Evolutionary conservation across 2,113 vertebrate genomes (phyloP).

Genomic region (Pseudolaguvia tuberculata): DNA sequence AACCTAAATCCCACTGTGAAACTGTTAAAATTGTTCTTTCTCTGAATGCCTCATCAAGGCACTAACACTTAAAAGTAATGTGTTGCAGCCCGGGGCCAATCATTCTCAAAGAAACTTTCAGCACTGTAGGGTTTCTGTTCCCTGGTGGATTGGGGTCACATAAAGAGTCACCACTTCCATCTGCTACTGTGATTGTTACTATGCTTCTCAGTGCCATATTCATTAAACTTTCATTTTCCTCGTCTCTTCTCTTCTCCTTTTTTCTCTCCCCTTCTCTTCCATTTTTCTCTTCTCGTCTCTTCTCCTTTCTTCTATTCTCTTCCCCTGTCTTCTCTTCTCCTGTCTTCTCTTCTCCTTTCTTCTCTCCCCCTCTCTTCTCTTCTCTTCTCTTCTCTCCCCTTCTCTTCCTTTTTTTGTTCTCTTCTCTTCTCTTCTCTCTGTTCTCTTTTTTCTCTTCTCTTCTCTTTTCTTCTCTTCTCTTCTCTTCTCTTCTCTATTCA

Average conservation of each 20-base stretch:
- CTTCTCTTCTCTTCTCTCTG: background rate
- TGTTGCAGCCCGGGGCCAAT: slow-evolving; percentile 11
- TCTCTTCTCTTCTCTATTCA: background rate
- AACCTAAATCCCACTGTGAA: background rate
- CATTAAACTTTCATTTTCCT: slow-evolving; percentile 13
- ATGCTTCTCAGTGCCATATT: slow-evolving; percentile 22
- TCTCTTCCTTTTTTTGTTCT: background rate
- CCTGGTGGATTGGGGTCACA: slow-evolving; percentile 32
- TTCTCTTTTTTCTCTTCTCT: background rate
- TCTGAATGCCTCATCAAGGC: background rate
- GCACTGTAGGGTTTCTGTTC: slow-evolving; percentile 13
- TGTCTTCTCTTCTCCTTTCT: too few relatives aligned
- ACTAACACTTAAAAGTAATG: slow-evolving; percentile 30
- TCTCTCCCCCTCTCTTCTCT: background rate
- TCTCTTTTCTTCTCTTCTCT: background rate
- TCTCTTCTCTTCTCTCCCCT: slow-evolving; percentile 4
- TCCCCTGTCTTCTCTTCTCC: background rate
- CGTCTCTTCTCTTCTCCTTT: slow-evolving; percentile 7
- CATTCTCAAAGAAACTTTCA: slow-evolving; percentile 20
- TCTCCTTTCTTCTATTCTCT: background rate
- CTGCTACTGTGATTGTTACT: slow-evolving; percentile 26
- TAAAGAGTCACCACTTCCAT: slow-evolving; percentile 37
- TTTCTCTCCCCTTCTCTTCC: slow-evolving; percentile 26
- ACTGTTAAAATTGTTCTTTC: slow-evolving; percentile 18
- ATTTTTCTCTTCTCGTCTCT: background rate